Conservation (phyloP, 2,888 invertebrate genomes). For the Prosopocoilus inquinatus region DNA sequence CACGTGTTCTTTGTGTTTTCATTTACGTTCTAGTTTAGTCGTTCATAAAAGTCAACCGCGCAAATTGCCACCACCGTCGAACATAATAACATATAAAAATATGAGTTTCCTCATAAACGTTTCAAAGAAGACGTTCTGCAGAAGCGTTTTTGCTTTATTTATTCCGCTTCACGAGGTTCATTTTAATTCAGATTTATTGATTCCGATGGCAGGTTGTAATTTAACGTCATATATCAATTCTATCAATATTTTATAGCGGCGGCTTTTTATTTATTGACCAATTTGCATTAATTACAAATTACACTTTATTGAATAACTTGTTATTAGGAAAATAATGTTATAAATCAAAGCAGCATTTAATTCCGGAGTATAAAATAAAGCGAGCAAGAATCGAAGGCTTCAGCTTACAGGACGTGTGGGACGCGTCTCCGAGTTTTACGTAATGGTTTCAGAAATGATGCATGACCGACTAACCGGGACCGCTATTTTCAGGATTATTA, state of each 20-base stretch:
- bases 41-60: too few species aligned
- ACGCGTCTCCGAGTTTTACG: constrained; percentile 17
- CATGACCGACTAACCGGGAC: constrained; percentile 24
- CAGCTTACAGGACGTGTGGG: constrained; percentile 3
- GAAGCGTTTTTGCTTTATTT: too few species aligned
- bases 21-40: too few species aligned
- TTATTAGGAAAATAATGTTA: constrained; percentile 11
- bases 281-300: constrained; percentile 21
- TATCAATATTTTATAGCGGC: constrained; percentile 13
- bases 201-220: constrained; percentile 16
- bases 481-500: constrained; percentile 38
- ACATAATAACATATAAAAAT: too few species aligned
- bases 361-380: background rate
- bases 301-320: constrained; percentile 12
- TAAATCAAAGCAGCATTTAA: constrained; percentile 8
- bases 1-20: too few species aligned
- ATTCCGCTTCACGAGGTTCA: too few species aligned
- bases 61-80: too few species aligned
- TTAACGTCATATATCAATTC: constrained; percentile 14
- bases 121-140: too few species aligned
- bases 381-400: background rate
- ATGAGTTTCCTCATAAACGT: too few species aligned
- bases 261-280: constrained; percentile 14
- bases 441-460: constrained; percentile 35
- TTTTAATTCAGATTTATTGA: background rate